Conservation (phyloP, 2,113 vertebrate species). For the Pedionomus torquatus region DNA sequence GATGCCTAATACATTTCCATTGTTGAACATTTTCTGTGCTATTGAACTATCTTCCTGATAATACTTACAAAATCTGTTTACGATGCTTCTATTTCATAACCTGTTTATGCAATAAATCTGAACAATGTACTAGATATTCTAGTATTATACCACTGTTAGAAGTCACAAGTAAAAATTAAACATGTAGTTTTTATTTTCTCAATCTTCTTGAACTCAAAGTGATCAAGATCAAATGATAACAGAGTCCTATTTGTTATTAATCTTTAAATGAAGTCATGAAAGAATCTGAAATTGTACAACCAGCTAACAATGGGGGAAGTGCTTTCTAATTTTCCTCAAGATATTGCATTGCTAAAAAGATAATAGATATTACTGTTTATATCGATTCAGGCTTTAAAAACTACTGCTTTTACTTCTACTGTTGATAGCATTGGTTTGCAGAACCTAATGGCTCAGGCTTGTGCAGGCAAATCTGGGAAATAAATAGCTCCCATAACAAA, state of each 20-base stretch:
- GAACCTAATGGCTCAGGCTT: slow-evolving; percentile 3
- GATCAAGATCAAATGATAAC: neutral
- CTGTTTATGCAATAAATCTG: neutral
- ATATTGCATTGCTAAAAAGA: neutral
- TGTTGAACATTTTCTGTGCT: neutral
- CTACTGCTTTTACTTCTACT: neutral
- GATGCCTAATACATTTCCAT: neutral
- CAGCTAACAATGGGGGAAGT: neutral
- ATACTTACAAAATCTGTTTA: neutral
- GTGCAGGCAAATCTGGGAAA: slow-evolving; percentile 35
- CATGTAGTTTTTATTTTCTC: neutral
- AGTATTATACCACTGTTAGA: neutral
- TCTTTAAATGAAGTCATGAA: neutral
- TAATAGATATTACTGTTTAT: neutral
- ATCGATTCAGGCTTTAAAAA: neutral
- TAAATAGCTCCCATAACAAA: neutral
- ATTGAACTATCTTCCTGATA: neutral
- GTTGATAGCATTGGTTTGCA: slow-evolving; percentile 19
- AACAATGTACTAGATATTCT: neutral
- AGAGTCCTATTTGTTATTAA: neutral
- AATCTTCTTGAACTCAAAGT: neutral
- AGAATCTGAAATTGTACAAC: neutral
- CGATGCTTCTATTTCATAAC: neutral
- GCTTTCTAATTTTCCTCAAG: neutral
- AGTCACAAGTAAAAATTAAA: neutral